Evolutionary conservation across 2,113 vertebrate genomes (phyloP), one percentile per base, ranked within the genome.

Genomic region (Chamaetylas fuelleborni): DNA sequence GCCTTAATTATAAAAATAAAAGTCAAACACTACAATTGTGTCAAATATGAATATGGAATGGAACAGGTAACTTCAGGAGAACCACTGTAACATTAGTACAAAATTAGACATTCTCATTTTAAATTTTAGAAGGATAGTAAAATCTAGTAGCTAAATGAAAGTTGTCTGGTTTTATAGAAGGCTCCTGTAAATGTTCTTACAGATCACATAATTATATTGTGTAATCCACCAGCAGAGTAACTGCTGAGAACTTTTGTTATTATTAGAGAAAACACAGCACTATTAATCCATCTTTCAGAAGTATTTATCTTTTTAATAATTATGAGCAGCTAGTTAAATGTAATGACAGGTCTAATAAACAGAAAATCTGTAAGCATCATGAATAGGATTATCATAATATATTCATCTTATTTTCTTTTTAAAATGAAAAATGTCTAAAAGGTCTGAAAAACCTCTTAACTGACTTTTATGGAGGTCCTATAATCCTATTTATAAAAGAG

Each of bases 401-500:
- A 74, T 95, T 90, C 88, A 58, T 93, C 26, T 82, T 82, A 18
- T 23, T 45, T 93, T 80, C 45, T 57, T 91, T 86, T 83, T 48
- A 56, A 90, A 90, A 47, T 65, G 87, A 11, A 28, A 4, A 69
- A 77, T 29, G 25, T 81, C 31, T 74, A 19, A 56, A 65, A 93
- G 74, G 93, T 58, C 70, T 90, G 76, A 80, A 92, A 86, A 92
- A 33, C 19, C 31, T 81, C 67, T 82, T 70, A 67, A 70, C 19
- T 83, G 51, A 88, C 51, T 71, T 73, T 47, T 36, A 31, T 91
- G 79, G 47, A 15, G 17, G 50, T 92, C 38, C 71, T 84, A 16
- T 89, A 88, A 88, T 92, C 85, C 53, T 96, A 8, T 92, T 96
- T 97, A 61, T 96, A 95, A 92, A 89, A 89, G 50, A 79, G 86